These are phyloP conservation scores for Anabacerthia variegaticeps DNA, from an alignment of 2,797 vertebrate species.

Conservation along the genomic window DNA sequence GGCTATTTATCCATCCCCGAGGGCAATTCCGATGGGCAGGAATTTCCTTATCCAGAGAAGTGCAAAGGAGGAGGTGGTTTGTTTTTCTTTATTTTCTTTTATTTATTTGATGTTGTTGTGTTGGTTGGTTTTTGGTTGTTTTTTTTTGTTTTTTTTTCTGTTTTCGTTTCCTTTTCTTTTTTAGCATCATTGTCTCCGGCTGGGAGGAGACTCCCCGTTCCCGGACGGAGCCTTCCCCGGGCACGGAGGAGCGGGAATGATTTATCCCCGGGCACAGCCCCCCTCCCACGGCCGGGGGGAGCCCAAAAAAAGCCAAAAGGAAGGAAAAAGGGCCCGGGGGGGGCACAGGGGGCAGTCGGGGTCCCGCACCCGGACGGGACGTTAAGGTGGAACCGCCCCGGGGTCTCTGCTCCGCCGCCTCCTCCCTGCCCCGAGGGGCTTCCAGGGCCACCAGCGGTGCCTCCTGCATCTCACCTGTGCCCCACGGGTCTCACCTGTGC, in stretches of 20 bases:
- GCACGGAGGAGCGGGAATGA: constrained; percentile 2
- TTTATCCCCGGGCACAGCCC: not conserved
- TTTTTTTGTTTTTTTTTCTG: not conserved
- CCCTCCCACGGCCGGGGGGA: not conserved
- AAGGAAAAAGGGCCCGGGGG: not conserved
- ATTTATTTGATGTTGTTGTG: not conserved
- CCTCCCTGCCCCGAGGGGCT: not conserved
- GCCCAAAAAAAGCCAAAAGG: not conserved
- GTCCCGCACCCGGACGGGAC: not conserved
- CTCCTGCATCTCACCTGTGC: too few species aligned
- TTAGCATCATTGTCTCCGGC: constrained; percentile 53
- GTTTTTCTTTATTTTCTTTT: not conserved
- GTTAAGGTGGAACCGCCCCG: constrained; percentile 45
- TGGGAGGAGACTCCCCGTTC: constrained; percentile 66
- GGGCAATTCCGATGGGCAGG: constrained; percentile 4
- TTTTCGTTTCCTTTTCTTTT: not conserved
- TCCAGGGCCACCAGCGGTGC: rapidly evolving
- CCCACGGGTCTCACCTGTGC: not conserved
- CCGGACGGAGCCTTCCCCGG: constrained; percentile 67
- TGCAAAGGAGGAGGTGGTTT: not conserved
- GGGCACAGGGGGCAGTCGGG: not conserved
- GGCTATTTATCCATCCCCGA: not conserved
- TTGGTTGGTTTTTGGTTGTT: not conserved
- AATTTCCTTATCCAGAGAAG: constrained; percentile 29
- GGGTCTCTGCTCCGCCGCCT: too few species aligned